Percentiles rank a stretch among this genome's conserved stretches.
Conservation (phyloP, 2,113 vertebrate genomes). For the Alethe castanea region DNA sequence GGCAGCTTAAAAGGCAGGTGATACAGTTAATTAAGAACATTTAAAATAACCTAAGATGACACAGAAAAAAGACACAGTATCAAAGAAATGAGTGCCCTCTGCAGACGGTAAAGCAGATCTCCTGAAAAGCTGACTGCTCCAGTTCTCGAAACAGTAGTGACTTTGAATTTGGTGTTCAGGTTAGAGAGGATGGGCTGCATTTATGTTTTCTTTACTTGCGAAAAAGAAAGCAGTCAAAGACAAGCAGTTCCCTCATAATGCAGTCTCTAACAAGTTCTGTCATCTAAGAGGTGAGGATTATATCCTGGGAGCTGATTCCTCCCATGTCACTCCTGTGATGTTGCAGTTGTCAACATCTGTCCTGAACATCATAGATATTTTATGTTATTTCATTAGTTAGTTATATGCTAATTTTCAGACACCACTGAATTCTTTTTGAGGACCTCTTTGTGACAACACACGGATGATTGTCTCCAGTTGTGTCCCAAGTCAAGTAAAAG, state of each 20-base stretch:
- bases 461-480: background rate
- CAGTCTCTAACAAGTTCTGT: background rate
- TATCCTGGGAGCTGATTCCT: background rate
- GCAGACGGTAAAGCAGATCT: background rate
- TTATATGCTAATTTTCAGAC: background rate
- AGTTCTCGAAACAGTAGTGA: background rate
- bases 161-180: background rate
- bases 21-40: background rate
- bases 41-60: background rate
- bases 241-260: background rate
- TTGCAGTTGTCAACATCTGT: rapidly evolving
- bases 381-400: background rate
- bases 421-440: background rate
- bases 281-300: background rate
- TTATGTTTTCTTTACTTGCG: background rate
- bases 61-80: background rate
- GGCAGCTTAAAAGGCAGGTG: background rate
- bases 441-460: background rate
- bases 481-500: background rate
- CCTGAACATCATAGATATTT: rapidly evolving
- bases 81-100: background rate
- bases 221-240: background rate
- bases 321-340: background rate
- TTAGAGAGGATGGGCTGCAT: background rate
- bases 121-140: background rate